Conservation (phyloP, 2,113 vertebrate genomes). For the Monopterus albus region DNA sequence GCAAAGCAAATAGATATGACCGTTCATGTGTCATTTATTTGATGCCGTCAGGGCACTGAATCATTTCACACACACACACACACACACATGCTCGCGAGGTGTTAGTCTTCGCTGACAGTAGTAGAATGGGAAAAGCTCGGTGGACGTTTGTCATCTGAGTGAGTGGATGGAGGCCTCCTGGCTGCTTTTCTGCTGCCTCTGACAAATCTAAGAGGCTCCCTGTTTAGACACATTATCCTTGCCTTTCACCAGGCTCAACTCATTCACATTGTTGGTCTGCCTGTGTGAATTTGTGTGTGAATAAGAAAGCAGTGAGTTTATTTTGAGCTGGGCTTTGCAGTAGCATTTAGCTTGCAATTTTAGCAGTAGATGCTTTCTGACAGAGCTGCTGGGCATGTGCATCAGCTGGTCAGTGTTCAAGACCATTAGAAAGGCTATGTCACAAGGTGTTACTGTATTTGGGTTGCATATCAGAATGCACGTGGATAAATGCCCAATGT, state of each 20-base stretch:
- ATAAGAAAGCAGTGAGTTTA: not conserved
- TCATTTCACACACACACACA: slow-evolving; percentile 37
- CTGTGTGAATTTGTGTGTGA: not conserved
- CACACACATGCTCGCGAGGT: slow-evolving; percentile 43
- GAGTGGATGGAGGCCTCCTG: slow-evolving; percentile 61
- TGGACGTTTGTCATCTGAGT: slow-evolving; percentile 76
- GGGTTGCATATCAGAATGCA: slow-evolving; percentile 34
- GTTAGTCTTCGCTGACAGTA: slow-evolving; percentile 68
- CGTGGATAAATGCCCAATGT: slow-evolving; percentile 26
- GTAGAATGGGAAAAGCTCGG: slow-evolving; percentile 69
- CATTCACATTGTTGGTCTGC: slow-evolving; percentile 43
- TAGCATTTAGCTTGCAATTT: slow-evolving; percentile 8
- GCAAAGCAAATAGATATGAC: slow-evolving; percentile 66
- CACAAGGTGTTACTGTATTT: slow-evolving; percentile 12
- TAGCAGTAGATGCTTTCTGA: not conserved
- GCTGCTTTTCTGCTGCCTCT: slow-evolving; percentile 62
- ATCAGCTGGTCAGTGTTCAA: not conserved
- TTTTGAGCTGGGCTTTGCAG: not conserved
- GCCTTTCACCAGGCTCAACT: slow-evolving; percentile 51
- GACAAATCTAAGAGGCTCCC: slow-evolving; percentile 72
- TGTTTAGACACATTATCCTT: slow-evolving; percentile 73
- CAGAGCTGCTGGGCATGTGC: not conserved
- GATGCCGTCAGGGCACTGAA: slow-evolving; percentile 33
- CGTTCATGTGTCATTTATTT: slow-evolving; percentile 68
- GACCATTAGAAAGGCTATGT: slow-evolving; percentile 23